Base-by-base conservation (phyloP, 2,797 vertebrate species). In the Crocodylus rhombifer region DNA sequence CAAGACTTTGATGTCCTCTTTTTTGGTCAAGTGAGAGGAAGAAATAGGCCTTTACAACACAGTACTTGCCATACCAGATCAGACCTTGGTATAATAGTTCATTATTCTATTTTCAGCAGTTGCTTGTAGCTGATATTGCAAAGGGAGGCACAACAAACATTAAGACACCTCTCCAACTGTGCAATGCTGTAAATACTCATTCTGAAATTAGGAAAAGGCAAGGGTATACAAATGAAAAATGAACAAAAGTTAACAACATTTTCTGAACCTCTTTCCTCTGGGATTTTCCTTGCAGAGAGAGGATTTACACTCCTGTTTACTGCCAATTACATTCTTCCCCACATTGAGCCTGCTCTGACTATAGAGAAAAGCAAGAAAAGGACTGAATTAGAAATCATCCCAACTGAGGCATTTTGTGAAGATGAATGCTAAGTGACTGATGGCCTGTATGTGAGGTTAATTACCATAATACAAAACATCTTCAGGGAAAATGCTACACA, bases 371-470 rank as follows among this genome's bases (percentile, higher is more conserved):
- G 80, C 71, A 73, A 18, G 71, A n/a, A 89, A 88, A 93, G 74
- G 87, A 60, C 80, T 84, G 78, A 84, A 80, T 92, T 82, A 90
- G 93, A 93, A 93, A 94, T 85, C 60, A 87, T 91, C 63, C 74
- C 74, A 63, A 62, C 71, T 71, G 61, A 73, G 25, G 26, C 69
- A 80, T 77, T 67, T 81, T 75, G 86, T 63, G 86, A 82, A 93
- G 86, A 88, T 90, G 95, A 94, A 88, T 55, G 36, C 69, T 51
- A 33, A 88, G 91, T 57, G 7, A 86, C 57, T 88, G 23, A 1
- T 61, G 89, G 83, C 77, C 77, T 14, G 84, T 82, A 69, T 86
- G 82, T 33, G 86, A 96, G 95, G 96, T 93, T 96, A 96, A 97
- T 95, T 93, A 93, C 84, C 67, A 57, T 71, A 94, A 87, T 42